phyloP scores from a whole-genome alignment of 2,113 vertebrate genomes.

The Podarcis raffonei region DNA sequence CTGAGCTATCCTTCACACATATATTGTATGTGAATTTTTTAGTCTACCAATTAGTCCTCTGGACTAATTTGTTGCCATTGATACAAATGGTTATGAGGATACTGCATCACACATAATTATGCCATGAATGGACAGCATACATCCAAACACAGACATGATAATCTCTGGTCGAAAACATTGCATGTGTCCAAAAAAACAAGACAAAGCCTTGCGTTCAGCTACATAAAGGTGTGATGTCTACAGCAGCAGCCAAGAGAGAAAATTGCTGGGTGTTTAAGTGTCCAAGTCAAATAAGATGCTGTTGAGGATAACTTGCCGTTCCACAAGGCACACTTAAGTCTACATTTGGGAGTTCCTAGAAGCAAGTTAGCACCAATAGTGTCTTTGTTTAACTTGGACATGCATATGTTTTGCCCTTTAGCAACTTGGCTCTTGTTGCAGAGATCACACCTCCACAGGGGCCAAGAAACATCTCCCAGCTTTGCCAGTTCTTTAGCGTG shows the following conservation, averaged over 20 bases:
- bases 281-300: slow-evolving; percentile 76
- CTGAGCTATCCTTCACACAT: too few species aligned
- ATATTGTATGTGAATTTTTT: too few species aligned
- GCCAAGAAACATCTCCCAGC: slow-evolving; percentile 62
- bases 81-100: not conserved
- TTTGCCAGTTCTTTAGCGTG: slow-evolving; percentile 50
- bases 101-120: not conserved
- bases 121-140: not conserved
- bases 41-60: not conserved
- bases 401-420: slow-evolving; percentile 60
- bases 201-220: slow-evolving; percentile 38
- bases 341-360: slow-evolving; percentile 57
- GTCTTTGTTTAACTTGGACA: slow-evolving; percentile 73
- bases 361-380: slow-evolving; percentile 62
- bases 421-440: slow-evolving; percentile 67
- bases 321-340: slow-evolving; percentile 64
- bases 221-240: slow-evolving; percentile 67
- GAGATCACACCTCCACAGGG: slow-evolving; percentile 64
- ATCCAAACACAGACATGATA: not conserved
- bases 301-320: slow-evolving; percentile 59
- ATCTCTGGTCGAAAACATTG: slow-evolving; percentile 54
- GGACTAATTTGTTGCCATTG: not conserved
- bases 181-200: not conserved
- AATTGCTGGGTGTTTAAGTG: slow-evolving; percentile 54
- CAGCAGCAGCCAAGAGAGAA: slow-evolving; percentile 69